Conservation (phyloP, 2,113 vertebrate species). For the Rhombomys opimus region DNA sequence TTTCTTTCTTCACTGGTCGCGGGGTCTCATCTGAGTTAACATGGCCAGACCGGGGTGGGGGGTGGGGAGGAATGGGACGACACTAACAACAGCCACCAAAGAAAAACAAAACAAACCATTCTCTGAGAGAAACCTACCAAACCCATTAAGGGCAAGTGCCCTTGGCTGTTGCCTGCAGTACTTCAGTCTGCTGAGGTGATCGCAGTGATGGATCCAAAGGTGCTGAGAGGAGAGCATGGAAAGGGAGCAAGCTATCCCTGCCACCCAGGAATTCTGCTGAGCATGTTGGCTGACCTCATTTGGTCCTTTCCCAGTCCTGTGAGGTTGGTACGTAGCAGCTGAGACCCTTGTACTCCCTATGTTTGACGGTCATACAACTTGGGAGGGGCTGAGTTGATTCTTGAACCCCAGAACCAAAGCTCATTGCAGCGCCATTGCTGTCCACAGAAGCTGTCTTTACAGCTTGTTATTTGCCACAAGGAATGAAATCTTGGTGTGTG, state of each 20-base stretch:
- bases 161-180: background rate
- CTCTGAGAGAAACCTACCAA: background rate
- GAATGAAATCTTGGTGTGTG: background rate
- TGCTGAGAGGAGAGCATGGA: rapidly evolving
- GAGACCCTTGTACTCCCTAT: background rate
- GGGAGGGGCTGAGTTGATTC: background rate
- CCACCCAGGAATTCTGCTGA: rapidly evolving
- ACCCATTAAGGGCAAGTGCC: background rate
- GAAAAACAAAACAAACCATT: too few relatives aligned
- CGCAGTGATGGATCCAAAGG: background rate
- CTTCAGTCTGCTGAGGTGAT: background rate
- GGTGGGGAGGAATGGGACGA: too few relatives aligned
- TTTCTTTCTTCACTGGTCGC: background rate
- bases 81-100: background rate
- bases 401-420: background rate
- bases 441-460: background rate
- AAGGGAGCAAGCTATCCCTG: background rate
- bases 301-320: background rate
- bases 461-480: background rate
- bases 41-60: background rate
- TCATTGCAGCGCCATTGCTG: background rate
- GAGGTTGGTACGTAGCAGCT: background rate
- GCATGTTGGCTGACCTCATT: background rate
- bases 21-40: background rate
- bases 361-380: background rate